These are phyloP conservation scores for Conchocele bisecta DNA, from an alignment of 2,888 invertebrate species.

Conservation along the genomic window DNA sequence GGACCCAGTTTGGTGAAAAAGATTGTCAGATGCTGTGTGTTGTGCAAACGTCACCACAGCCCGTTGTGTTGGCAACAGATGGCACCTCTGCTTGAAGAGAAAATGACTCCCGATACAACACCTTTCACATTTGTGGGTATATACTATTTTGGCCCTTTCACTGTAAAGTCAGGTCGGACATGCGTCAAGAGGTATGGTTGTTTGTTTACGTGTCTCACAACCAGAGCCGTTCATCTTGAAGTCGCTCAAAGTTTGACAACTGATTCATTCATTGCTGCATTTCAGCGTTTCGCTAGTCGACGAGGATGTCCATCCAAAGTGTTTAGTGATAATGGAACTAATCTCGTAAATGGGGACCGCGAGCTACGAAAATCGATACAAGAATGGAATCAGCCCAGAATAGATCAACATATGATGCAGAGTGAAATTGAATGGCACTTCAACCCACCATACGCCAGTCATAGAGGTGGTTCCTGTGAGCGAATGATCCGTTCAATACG, in stretches of 20 bases:
- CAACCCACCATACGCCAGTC: conserved; percentile 36
- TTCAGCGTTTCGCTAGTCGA: conserved; percentile 35
- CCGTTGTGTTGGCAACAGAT: conserved; percentile 13
- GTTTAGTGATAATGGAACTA: conserved; percentile 42
- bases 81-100: conserved; percentile 21
- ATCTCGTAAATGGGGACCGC: conserved; percentile 23
- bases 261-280: conserved; percentile 37
- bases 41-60: conserved; percentile 12
- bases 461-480: conserved; percentile 35
- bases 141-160: conserved; percentile 36
- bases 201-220: conserved; percentile 34
- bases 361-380: conserved; percentile 31
- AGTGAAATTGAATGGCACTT: conserved; percentile 32
- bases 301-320: conserved; percentile 32
- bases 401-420: conserved; percentile 3
- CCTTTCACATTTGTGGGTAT: conserved; percentile 39
- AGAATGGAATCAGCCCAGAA: conserved; percentile 33
- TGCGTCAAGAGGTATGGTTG: conserved; percentile 32
- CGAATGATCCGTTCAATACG: conserved; percentile 26
- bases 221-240: conserved; percentile 14
- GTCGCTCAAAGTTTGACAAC: conserved; percentile 18
- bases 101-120: conserved; percentile 17
- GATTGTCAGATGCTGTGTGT: conserved; percentile 1
- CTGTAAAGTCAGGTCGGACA: conserved; percentile 25
- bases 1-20: conserved; percentile 5